Percentiles rank a stretch among this genome's conserved stretches.
Conservation (phyloP, 2,797 vertebrate species). For the Threskiornis aethiopicus region DNA sequence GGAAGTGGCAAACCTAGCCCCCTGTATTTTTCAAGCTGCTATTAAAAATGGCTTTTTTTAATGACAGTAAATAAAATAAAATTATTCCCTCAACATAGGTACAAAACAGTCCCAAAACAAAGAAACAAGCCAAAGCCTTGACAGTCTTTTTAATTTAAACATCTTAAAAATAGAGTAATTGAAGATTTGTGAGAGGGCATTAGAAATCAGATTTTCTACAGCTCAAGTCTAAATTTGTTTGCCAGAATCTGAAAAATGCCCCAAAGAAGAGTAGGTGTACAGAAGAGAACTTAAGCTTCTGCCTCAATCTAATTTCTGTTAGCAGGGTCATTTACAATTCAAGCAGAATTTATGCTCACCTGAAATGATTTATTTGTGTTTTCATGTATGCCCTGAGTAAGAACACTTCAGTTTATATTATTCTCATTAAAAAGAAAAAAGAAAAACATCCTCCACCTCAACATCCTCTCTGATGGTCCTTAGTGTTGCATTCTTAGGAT, state of each 20-base stretch:
- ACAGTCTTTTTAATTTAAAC: not conserved
- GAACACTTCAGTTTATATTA: slow-evolving; percentile 59
- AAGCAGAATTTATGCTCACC: slow-evolving; percentile 59
- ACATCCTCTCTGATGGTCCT: not conserved
- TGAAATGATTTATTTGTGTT: slow-evolving; percentile 61
- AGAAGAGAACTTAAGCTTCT: slow-evolving; percentile 12
- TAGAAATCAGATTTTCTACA: not conserved
- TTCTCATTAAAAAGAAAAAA: slow-evolving; percentile 41
- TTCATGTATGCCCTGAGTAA: slow-evolving; percentile 34
- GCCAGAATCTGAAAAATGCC: slow-evolving; percentile 22
- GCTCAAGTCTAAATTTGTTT: slow-evolving; percentile 22
- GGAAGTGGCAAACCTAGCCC: not conserved
- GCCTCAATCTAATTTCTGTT: slow-evolving; percentile 43
- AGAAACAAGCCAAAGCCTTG: not conserved
- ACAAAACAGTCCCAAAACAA: not conserved
- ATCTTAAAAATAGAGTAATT: not conserved
- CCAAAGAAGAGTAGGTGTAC: not conserved
- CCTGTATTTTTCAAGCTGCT: not conserved
- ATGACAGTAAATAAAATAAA: not conserved
- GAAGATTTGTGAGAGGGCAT: not conserved
- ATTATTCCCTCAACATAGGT: not conserved
- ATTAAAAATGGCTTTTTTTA: not conserved
- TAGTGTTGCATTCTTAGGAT: not conserved
- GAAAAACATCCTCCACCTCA: not conserved
- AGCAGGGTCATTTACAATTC: slow-evolving; percentile 59